Base-by-base conservation (phyloP, 2,888 invertebrate genomes). In the Laspeyria flexula region DNA sequence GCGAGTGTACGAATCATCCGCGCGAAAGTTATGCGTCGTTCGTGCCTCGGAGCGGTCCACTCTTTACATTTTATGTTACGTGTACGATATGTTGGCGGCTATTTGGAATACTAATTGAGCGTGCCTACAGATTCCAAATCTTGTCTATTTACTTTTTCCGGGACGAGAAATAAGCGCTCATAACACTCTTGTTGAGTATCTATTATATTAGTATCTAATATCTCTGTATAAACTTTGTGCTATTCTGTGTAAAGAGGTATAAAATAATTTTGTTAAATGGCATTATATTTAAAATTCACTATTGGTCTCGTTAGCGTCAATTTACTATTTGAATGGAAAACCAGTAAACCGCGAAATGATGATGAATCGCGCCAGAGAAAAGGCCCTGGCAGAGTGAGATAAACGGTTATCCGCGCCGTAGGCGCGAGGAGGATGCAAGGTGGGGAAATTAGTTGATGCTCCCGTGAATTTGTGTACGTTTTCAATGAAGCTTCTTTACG, bases 271-370 rank as follows among this genome's bases (percentile, higher is more conserved):
- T 25, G 9, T 25, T 1, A 49, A 68, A 58, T 55, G 60, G 64
- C 65, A 67, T 67, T 62, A 58, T 66, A 60, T 58, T 64, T 57
- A 48, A 63, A 55, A 45, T 46, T 64, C 68, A 61, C 66, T 63
- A 65, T 69, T 74, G 71, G 70, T 56, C 69, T 66, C 68, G 68
- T 67, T 71, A 71, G 67, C 73, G 68, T 68, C 75, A 73, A 80
- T 78, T 73, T 71, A 69, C 73, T 69, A 67, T 80, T 76, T 92
- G 88, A 91, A 92, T 92, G 81, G 85, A 86, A 88, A 90, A 84
- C 80, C 92, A 92, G 83, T 83, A 87, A 92, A 90, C 89, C 92
- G 92, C 86, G 86, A 92, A 93, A 93, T 83, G 89, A 93, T 92
- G 93, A 93, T 92, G 92, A 92, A 93, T 93, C 84, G 90, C 76